Conservation (phyloP, 2,113 vertebrate genomes). For the Hydropotes inermis region DNA sequence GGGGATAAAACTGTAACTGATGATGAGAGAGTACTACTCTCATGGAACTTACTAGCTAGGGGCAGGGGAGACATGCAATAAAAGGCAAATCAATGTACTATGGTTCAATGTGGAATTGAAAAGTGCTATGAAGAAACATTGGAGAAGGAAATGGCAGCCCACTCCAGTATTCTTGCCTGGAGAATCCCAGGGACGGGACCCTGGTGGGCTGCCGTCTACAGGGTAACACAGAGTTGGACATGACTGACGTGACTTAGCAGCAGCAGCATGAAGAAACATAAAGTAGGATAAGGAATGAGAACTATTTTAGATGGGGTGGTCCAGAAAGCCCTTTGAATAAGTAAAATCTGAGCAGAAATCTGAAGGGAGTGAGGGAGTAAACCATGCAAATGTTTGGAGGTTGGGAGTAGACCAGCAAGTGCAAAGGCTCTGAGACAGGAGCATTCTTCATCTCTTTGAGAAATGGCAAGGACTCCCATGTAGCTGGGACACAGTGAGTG, state of each 20-base stretch:
- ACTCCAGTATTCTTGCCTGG: too few relatives aligned
- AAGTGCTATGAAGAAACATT: neutral
- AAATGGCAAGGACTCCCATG: neutral
- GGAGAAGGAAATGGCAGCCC: too few relatives aligned
- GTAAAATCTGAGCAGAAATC: neutral
- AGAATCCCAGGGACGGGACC: too few relatives aligned
- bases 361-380: neutral
- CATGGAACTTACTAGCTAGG: neutral
- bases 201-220: too few relatives aligned
- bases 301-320: neutral
- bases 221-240: too few relatives aligned
- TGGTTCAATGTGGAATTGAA: neutral
- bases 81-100: neutral
- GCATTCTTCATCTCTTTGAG: neutral
- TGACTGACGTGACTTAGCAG: too few relatives aligned
- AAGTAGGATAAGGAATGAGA: neutral
- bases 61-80: neutral
- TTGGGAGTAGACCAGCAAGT: neutral
- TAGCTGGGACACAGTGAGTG: neutral
- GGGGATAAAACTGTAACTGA: neutral
- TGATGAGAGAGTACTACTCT: neutral
- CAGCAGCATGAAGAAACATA: neutral
- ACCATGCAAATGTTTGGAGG: neutral
- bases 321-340: neutral
- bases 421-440: slow-evolving; percentile 8